These are phyloP conservation scores for Macrophya annulata DNA, from an alignment of 2,888 invertebrate genomes.

Conservation along the genomic window DNA sequence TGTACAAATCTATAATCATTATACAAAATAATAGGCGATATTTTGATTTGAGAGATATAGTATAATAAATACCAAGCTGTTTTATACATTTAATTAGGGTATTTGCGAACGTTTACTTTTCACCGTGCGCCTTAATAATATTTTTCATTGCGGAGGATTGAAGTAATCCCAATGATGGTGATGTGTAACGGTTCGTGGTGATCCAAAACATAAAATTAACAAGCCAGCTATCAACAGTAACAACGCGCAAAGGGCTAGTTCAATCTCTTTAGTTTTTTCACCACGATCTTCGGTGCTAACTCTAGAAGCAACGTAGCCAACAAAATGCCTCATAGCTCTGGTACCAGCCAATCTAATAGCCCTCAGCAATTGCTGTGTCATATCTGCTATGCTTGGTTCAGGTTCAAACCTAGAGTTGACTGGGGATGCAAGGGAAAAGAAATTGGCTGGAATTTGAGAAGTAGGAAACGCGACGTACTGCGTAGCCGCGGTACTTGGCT, in stretches of 20 bases:
- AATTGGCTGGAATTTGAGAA: conserved; percentile 72
- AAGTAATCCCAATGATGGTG: conserved; percentile 95
- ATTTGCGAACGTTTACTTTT: background rate
- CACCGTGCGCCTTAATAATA: background rate
- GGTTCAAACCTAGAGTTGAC: conserved; percentile 73
- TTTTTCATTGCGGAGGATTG: conserved; percentile 86
- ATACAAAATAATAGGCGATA: conserved; percentile 61
- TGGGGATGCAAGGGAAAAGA: conserved; percentile 69
- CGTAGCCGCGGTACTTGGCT: conserved; percentile 63
- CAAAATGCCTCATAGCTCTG: conserved; percentile 86
- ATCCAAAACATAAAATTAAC: conserved; percentile 88
- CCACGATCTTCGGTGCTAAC: conserved; percentile 84
- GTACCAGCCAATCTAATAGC: conserved; percentile 86
- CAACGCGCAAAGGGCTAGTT: conserved; percentile 89
- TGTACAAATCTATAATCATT: conserved; percentile 58
- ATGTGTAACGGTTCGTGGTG: conserved; percentile 84
- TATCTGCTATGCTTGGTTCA: conserved; percentile 86
- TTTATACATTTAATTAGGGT: background rate
- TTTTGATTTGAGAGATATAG: conserved; percentile 40
- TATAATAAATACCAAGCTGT: conserved; percentile 48
- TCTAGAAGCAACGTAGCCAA: conserved; percentile 84
- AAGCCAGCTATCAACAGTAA: conserved; percentile 90
- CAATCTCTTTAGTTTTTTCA: conserved; percentile 85
- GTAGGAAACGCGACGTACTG: conserved; percentile 72
- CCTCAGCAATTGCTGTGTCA: conserved; percentile 86